Evolutionary conservation across 2,888 invertebrate genomes (phyloP), one percentile per base, ranked within the genome.

Genomic region (Charanyca ferruginea): DNA sequence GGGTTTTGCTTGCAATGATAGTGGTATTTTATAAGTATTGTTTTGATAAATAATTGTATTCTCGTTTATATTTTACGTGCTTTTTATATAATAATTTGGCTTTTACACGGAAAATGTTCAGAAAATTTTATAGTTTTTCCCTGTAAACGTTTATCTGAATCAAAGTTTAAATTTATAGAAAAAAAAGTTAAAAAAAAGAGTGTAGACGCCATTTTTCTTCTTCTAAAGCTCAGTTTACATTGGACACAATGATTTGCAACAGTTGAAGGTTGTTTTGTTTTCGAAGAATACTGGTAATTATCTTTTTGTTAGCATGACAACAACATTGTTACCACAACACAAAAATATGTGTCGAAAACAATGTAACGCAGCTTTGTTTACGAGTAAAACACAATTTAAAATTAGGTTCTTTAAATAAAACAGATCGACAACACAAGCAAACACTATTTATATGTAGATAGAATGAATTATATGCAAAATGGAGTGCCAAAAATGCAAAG

Each of bases 401-500:
- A 38, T 6, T 8, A 18, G 13, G n/a, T n/a, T 25, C 5, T 18
- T 16, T 8, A 52, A 41, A 55, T 2, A 52, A 35, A 54, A 38
- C 5, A 38, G 44, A 20, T 25, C 7, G 2, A 4, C 5, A 20
- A 38, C 20, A 76, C 78, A 79, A 48, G 55, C 72, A 64, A 45
- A 66, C 53, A 49, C 66, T 78, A 44, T 69, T 78, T 83, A 45
- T n/a, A n/a, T n/a, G n/a, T 83, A 86, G 81, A 81, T 73, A 66
- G 35, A 55, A 78, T 83, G 73, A 84, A 68, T 80, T 83, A 83
- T 80, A 71, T 73, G 64, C 73, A 72, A 71, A 81, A 75, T 65
- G 60, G 41, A 48, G 57, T 44, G 61, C 81, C 73, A 83, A 84
- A 84, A 85, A 84, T 86, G 81, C 80, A 79, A 73, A 83, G 79